Evolutionary conservation across 2,113 vertebrate genomes (phyloP).

Genomic region (Heterocephalus glaber): DNA sequence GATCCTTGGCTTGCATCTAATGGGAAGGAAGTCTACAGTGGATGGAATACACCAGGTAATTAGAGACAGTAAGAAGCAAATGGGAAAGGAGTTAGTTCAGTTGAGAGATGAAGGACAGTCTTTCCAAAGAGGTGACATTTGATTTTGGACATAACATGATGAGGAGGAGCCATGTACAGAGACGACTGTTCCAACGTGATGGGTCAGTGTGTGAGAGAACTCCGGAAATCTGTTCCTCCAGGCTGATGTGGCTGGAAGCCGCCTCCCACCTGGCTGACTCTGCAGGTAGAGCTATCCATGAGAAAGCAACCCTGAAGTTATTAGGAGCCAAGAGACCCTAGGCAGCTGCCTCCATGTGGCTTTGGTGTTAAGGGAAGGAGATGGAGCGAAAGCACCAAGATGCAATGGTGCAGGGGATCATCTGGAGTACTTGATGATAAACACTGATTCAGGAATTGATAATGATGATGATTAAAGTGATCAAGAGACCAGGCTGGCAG

Average conservation of each 20-base stretch:
- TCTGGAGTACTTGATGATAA: constrained; percentile 59
- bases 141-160: background rate
- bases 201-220: background rate
- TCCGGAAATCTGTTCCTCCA: background rate
- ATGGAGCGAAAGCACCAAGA: constrained; percentile 71
- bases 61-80: background rate
- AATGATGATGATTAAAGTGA: constrained; percentile 18
- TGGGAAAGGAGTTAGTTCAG: background rate
- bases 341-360: background rate
- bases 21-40: background rate
- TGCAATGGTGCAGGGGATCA: constrained; percentile 62
- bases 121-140: background rate
- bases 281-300: background rate
- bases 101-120: background rate
- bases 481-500: constrained; percentile 67
- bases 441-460: background rate
- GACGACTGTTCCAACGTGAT: background rate
- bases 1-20: background rate
- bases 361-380: constrained; percentile 73
- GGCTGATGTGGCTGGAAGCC: background rate
- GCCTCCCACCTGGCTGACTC: background rate
- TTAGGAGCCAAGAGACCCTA: background rate
- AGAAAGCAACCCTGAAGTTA: background rate
- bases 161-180: background rate
- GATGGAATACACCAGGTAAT: background rate